Percentiles rank a stretch among this genome's conserved stretches.
phyloP scores from a whole-genome alignment of 1,140 invertebrate genomes.

The Armadillidium nasatum region DNA sequence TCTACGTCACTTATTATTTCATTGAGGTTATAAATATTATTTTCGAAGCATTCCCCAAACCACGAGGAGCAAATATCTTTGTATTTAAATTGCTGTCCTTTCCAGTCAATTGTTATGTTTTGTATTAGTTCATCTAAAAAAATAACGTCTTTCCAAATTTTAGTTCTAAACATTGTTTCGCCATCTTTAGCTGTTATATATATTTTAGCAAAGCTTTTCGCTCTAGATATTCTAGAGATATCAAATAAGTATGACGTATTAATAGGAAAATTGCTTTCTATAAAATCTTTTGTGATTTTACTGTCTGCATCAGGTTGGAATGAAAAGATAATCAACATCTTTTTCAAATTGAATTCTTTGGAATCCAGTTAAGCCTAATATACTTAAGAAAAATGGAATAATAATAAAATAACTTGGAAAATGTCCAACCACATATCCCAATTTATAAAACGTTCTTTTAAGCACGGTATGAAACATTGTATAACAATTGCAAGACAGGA shows the following conservation, averaged over 20 bases:
- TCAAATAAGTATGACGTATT: conserved; percentile 81
- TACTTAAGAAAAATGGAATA: conserved; percentile 70
- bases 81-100: conserved; percentile 65
- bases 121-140: conserved; percentile 70
- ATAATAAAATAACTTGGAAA: conserved; percentile 85
- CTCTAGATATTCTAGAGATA: conserved; percentile 75
- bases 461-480: neutral
- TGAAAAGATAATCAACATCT: conserved; percentile 88
- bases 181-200: conserved; percentile 79
- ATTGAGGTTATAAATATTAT: conserved; percentile 77
- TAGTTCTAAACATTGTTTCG: conserved; percentile 67
- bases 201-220: conserved; percentile 67
- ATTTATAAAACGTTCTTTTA: conserved; percentile 63
- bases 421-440: conserved; percentile 70
- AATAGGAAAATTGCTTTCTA: conserved; percentile 77
- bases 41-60: conserved; percentile 73
- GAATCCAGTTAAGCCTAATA: conserved; percentile 72
- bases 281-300: conserved; percentile 66
- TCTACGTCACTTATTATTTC: conserved; percentile 73
- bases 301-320: conserved; percentile 75
- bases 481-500: neutral
- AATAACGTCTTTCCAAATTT: conserved; percentile 72
- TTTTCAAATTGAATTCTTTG: conserved; percentile 81
- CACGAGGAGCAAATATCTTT: conserved; percentile 76
- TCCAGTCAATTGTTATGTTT: conserved; percentile 65